phyloP scores from a whole-genome alignment of 2,888 invertebrate species.

The Gortyna flavago region DNA sequence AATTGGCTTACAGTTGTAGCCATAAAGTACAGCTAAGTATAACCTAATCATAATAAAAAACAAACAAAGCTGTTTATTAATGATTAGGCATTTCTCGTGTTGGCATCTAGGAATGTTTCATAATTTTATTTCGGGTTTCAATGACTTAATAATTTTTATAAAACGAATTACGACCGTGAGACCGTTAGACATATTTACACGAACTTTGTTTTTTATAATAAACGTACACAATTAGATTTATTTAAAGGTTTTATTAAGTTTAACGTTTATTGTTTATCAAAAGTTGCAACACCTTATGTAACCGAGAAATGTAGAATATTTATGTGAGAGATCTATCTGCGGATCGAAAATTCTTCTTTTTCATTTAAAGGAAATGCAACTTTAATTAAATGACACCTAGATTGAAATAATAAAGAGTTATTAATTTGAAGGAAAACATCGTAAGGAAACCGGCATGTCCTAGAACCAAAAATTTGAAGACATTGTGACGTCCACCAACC shows the following conservation, averaged over 20 bases:
- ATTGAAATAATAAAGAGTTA: not conserved
- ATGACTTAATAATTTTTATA: conserved; percentile 46
- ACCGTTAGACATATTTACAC: conserved; percentile 46
- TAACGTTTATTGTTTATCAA: not conserved
- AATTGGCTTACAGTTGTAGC: not conserved
- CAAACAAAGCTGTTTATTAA: conserved; percentile 52
- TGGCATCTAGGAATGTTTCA: conserved; percentile 47
- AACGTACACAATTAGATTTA: not conserved
- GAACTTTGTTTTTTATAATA: conserved; percentile 13
- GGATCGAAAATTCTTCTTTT: not conserved
- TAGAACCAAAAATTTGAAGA: no score
- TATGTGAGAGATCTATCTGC: not conserved
- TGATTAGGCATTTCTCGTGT: conserved; percentile 49
- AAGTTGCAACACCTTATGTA: not conserved
- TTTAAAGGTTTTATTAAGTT: not conserved
- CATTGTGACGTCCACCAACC: no score
- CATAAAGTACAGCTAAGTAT: conserved; percentile 9
- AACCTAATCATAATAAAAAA: conserved; percentile 36
- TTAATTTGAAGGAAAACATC: no score
- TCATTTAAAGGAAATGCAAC: not conserved
- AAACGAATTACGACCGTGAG: conserved; percentile 22
- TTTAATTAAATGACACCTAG: not conserved
- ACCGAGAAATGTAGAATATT: not conserved
- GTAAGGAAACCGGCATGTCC: no score
- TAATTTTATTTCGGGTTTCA: conserved; percentile 51